A percentile compares a stretch with the other conserved stretches of the same genome.
Conservation (phyloP, 1,140 invertebrate species). For the Pygmarrhopalites habei region DNA sequence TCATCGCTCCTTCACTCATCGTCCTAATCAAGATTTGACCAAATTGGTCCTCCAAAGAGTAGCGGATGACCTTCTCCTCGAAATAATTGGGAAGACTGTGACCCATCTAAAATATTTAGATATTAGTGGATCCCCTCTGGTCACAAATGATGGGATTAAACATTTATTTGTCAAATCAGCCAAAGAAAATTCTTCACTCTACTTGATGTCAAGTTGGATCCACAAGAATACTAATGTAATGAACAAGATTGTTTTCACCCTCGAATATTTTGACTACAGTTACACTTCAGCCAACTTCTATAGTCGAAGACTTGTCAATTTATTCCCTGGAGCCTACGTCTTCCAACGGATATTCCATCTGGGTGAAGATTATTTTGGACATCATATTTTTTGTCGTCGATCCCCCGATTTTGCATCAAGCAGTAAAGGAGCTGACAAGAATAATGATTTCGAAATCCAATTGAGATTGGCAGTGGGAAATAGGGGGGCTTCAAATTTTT, state of each 20-base stretch:
- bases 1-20: background rate
- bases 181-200: background rate
- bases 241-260: background rate
- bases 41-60: conserved; percentile 4
- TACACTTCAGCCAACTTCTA: background rate
- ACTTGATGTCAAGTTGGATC: background rate
- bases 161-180: background rate
- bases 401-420: background rate
- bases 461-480: background rate
- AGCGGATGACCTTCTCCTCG: background rate
- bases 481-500: background rate
- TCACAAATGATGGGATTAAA: background rate
- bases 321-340: background rate
- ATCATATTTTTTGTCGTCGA: background rate
- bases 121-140: background rate
- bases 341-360: background rate
- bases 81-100: background rate
- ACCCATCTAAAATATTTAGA: conserved; percentile 2
- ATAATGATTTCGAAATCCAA: background rate
- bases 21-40: background rate
- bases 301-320: background rate
- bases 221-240: background rate
- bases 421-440: background rate
- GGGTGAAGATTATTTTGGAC: background rate
- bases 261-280: background rate